Percentiles rank a stretch among this genome's conserved stretches.
These are phyloP conservation scores for Pseudomugil tenellus DNA, from an alignment of 2,797 vertebrate genomes.

Conservation along the genomic window DNA sequence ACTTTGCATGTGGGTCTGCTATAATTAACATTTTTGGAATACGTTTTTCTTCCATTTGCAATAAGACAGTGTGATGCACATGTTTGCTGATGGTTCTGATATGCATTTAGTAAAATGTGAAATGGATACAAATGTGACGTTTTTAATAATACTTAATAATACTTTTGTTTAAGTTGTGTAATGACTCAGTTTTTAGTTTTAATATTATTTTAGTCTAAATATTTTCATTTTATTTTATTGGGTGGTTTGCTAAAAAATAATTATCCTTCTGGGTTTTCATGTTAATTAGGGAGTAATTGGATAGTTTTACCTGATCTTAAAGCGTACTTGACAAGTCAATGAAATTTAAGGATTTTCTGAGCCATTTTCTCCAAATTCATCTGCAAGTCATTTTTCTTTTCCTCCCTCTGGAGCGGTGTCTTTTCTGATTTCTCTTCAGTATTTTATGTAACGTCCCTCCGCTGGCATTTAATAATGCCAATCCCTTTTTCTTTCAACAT, in stretches of 20 bases:
- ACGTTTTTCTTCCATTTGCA: conserved; percentile 32
- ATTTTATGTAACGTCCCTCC: conserved; percentile 63
- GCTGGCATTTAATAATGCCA: conserved; percentile 68
- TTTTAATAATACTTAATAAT: no score
- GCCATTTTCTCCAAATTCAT: conserved; percentile 36
- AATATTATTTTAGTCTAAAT: background rate
- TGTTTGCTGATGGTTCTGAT: conserved; percentile 46
- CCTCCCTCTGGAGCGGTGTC: conserved; percentile 25
- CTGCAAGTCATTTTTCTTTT: conserved; percentile 42
- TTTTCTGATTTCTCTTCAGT: conserved; percentile 42
- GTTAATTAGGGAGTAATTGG: conserved; percentile 2
- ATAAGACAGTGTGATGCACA: conserved; percentile 40
- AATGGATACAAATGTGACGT: no score
- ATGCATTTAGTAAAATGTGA: conserved; percentile 35
- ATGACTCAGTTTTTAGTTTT: conserved; percentile 1
- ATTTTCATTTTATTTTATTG: background rate
- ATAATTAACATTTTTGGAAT: conserved; percentile 42
- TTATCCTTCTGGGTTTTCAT: background rate
- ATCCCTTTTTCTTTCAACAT: conserved; percentile 51
- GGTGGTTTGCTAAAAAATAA: background rate
- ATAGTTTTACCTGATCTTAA: conserved; percentile 13
- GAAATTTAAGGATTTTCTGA: conserved; percentile 40
- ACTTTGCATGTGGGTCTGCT: conserved; percentile 21
- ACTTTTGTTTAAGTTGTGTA: conserved; percentile 12
- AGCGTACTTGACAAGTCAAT: conserved; percentile 46